phyloP scores from a whole-genome alignment of 2,113 vertebrate genomes.

The Otus sunia region DNA sequence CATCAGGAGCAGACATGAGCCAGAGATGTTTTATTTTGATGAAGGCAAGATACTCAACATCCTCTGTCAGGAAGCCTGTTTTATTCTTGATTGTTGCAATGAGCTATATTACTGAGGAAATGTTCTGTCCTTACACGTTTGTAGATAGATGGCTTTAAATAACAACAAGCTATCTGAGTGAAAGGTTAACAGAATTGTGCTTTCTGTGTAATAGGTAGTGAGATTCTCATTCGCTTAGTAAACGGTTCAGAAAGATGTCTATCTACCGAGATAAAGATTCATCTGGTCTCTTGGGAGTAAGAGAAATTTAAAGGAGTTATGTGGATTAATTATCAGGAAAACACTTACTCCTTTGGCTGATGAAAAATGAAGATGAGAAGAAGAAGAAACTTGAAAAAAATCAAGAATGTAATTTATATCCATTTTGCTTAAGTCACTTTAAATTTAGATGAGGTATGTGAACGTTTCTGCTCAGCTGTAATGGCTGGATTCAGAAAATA shows the following conservation, averaged over 20 bases:
- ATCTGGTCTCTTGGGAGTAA: conserved; percentile 29
- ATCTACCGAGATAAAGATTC: conserved; percentile 61
- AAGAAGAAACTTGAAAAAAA: neutral
- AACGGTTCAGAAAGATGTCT: conserved; percentile 56
- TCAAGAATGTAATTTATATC: neutral
- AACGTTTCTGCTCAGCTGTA: neutral
- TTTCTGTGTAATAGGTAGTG: conserved; percentile 57
- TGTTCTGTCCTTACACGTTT: conserved; percentile 62
- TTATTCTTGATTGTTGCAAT: conserved; percentile 66
- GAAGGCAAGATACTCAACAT: conserved; percentile 51
- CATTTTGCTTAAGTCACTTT: neutral
- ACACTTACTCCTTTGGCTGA: neutral
- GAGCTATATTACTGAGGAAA: conserved; percentile 62
- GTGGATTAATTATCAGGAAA: conserved; percentile 59
- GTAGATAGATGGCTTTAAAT: conserved; percentile 67
- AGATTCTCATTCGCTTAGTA: conserved; percentile 63
- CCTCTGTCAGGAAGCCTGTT: conserved; percentile 57
- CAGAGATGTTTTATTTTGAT: conserved; percentile 40
- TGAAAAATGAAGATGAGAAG: neutral
- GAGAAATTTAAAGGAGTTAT: conserved; percentile 29
- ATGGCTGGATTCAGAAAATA: neutral
- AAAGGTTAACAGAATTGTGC: conserved; percentile 65
- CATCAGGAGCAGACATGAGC: neutral
- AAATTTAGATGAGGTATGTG: neutral
- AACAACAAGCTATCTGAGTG: conserved; percentile 55